A percentile compares a stretch with the other conserved stretches of the same genome.
These are phyloP conservation scores for Lagopus leucura DNA, from an alignment of 2,113 vertebrate genomes.

Conservation along the genomic window DNA sequence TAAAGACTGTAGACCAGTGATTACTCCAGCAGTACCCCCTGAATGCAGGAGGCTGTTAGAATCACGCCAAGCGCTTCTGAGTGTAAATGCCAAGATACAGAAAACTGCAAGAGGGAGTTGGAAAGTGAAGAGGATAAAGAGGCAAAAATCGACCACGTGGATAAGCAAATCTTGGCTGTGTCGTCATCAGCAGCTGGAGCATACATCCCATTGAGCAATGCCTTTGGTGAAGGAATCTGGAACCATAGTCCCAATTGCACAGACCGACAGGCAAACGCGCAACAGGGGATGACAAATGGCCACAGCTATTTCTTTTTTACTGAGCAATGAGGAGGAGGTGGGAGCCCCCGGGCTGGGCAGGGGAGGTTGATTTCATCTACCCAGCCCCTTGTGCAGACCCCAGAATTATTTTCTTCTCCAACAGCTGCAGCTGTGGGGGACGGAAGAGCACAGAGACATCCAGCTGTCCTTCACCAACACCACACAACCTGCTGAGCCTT, in stretches of 20 bases:
- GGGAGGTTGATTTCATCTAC: conserved; percentile 13
- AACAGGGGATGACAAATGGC: conserved; percentile 45
- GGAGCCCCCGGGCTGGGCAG: not conserved
- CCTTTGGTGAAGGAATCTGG: not conserved
- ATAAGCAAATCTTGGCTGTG: not conserved
- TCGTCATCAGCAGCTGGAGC: not conserved
- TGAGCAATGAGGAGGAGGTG: fast-evolving
- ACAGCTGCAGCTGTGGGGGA: conserved; percentile 40
- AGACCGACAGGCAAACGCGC: fast-evolving
- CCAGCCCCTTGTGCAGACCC: not conserved
- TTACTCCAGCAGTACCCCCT: not conserved
- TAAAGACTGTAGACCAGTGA: not conserved
- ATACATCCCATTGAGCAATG: not conserved
- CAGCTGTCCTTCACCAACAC: not conserved
- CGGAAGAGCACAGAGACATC: not conserved
- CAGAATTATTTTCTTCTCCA: not conserved
- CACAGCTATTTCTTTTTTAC: conserved; percentile 2
- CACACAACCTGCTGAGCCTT: not conserved
- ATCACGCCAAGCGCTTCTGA: not conserved
- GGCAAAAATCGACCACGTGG: fast-evolving
- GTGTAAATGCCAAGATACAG: not conserved
- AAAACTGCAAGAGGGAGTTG: not conserved
- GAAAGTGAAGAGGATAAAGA: not conserved
- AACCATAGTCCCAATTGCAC: not conserved
- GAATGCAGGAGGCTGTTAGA: not conserved